Evolutionary conservation across 2,888 invertebrate species (phyloP).

Genomic region (Epirrhoe tristata): DNA sequence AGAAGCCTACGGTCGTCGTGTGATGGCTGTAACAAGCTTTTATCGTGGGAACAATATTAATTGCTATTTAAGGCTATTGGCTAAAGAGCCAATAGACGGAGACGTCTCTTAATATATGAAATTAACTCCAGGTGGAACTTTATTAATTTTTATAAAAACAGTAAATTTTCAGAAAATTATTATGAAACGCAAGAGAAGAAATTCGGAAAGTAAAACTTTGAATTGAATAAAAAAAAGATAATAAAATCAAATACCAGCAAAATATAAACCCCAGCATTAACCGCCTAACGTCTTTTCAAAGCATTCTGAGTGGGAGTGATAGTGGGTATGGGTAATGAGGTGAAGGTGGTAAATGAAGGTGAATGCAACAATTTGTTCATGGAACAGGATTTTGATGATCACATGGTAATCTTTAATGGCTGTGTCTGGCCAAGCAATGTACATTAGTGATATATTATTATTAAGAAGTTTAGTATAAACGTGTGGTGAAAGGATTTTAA

Average conservation of each 20-base stretch:
- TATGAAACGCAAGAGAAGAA: too few species aligned
- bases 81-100: background rate
- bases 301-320: constrained; percentile 46
- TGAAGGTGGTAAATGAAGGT: constrained; percentile 57
- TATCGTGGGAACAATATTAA: background rate
- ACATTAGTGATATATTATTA: background rate
- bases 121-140: background rate
- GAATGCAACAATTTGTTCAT: constrained; percentile 28
- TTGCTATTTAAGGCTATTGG: background rate
- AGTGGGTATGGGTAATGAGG: constrained; percentile 57
- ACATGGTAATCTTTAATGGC: constrained; percentile 5
- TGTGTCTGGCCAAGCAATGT: background rate
- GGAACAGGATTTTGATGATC: constrained; percentile 8
- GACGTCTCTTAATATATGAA: background rate
- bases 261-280: too few species aligned
- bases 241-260: too few species aligned
- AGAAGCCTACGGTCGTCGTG: background rate
- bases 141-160: too few species aligned
- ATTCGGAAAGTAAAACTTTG: too few species aligned
- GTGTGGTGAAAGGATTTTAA: too few species aligned
- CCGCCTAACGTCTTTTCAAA: constrained; percentile 9
- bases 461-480: background rate
- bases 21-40: background rate
- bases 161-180: too few species aligned
- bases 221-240: too few species aligned